These are phyloP conservation scores for Ctena decussata DNA, from an alignment of 2,888 invertebrate species.

Conservation along the genomic window DNA sequence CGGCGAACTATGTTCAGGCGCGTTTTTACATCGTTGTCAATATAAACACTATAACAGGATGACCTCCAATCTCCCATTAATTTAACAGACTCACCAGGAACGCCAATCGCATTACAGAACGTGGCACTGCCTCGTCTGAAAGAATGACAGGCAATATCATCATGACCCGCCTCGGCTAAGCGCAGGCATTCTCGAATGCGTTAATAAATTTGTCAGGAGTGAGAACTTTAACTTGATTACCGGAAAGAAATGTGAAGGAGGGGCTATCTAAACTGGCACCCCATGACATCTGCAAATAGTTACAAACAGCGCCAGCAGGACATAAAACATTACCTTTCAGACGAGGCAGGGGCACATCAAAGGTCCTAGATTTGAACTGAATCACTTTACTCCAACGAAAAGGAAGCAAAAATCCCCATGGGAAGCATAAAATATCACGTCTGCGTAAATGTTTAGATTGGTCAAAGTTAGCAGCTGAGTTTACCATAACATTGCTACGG, in stretches of 20 bases:
- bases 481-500: background rate
- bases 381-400: background rate
- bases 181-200: background rate
- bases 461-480: background rate
- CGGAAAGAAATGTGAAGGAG: background rate
- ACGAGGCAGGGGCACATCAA: background rate
- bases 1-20: background rate
- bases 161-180: background rate
- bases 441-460: constrained; percentile 4
- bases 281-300: background rate
- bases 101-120: constrained; percentile 8
- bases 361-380: background rate
- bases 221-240: background rate
- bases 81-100: constrained; percentile 1
- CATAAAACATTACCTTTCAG: background rate
- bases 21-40: constrained; percentile 1
- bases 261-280: background rate
- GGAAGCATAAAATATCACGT: background rate
- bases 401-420: background rate
- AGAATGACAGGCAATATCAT: background rate
- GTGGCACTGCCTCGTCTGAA: background rate
- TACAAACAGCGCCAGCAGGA: background rate
- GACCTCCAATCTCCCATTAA: constrained; percentile 21
- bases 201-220: background rate
- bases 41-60: constrained; percentile 5